Percentiles rank a stretch among this genome's conserved stretches.
phyloP scores from a whole-genome alignment of 2,797 vertebrate genomes.

The Lates japonicus region DNA sequence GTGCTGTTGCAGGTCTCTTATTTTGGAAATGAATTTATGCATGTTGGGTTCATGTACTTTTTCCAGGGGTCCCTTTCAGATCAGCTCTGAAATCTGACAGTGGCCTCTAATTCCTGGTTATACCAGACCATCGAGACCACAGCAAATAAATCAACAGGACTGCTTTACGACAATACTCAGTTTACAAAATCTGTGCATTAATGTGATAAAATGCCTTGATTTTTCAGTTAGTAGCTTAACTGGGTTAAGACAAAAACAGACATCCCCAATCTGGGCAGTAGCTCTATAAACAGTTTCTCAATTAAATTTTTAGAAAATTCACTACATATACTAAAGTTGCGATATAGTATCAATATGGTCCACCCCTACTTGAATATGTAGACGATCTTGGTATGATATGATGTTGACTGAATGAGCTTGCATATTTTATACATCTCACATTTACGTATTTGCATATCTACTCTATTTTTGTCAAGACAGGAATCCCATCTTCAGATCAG shows the following conservation, averaged over 20 bases:
- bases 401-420: conserved; percentile 7
- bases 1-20: neutral
- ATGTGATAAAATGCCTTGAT: neutral
- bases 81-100: neutral
- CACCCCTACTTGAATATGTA: neutral
- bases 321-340: neutral
- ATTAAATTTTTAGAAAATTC: neutral
- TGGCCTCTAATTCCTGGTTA: neutral
- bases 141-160: conserved; percentile 2
- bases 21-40: neutral
- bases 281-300: neutral
- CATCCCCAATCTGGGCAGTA: neutral
- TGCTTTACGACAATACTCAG: neutral
- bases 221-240: neutral
- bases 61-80: neutral
- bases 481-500: neutral
- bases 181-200: neutral
- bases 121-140: neutral
- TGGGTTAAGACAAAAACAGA: neutral
- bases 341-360: neutral
- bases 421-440: conserved; percentile 14
- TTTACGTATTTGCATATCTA: conserved; percentile 15
- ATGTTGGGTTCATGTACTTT: neutral
- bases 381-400: neutral
- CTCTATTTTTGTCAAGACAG: conserved; percentile 10